Evolutionary conservation across 2,888 invertebrate genomes (phyloP), one percentile per base, ranked within the genome.

Genomic region (Cheilosia soror): DNA sequence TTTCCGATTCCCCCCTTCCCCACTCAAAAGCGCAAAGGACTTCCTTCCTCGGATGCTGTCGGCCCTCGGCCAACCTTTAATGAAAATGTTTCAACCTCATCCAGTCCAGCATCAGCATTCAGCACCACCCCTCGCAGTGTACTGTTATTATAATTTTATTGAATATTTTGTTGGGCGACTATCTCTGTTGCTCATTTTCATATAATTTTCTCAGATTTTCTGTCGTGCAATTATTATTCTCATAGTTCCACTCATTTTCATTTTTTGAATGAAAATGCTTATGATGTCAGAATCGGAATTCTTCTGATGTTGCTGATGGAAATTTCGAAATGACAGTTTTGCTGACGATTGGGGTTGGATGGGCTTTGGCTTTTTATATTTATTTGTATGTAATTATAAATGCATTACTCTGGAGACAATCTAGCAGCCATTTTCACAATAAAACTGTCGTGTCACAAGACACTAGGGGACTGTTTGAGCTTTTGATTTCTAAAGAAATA

Each of bases 321-420:
- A 55, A 68, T 72, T 44, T 63, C 42, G 31, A 62, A 68, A 66
- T 55, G 66, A 72, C 66, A 62, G 51, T 20, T 25, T 53, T 53
- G 0, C 53, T 40, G 42, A 27, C 27, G 37, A 7, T 47, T 47
- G 15, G 4, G 63, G 37, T 3, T 37, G 37, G 20, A 2, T 2
- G 20, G 37, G 20, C 2, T 20, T 20, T 20, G 20, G 20, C 20
- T 51, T 71, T 4, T 3, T 15, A 51, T 84, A 65, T 79, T 79
- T 84, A 60, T 75, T 84, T 84, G 79, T 84, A 84, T 84, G 79
- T 84, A 84, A 84, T 84, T 84, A 84, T 84, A 84, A 79, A 84
- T 84, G 79, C 84, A 84, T 84, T 84, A 79, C 79, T 79, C 75
- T 73, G 25, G 65, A 69, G 83, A 69, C 79, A 47, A 27, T 63